Evolutionary conservation across 2,888 invertebrate species (phyloP), one percentile per base, ranked within the genome.

Genomic region (Diadegma fenestrale): DNA sequence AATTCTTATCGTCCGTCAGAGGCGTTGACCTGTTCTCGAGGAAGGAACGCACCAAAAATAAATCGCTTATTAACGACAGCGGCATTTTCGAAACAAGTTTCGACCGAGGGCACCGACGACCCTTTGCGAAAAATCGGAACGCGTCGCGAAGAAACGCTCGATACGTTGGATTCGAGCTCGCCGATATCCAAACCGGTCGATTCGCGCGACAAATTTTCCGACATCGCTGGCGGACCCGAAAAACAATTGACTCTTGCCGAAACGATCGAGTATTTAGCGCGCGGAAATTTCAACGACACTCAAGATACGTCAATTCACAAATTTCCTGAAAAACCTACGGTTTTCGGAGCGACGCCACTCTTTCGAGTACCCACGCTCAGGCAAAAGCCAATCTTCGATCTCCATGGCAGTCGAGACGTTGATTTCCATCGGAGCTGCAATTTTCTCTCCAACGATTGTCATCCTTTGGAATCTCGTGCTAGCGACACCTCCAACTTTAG

Each of bases 401-500:
- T 89, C n/a, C 86, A 89, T 30, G 72, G 77, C 8, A 87, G 75
- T 48, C 80, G 82, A 7, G 86, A 88, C 1, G 64, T 78, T 8
- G 54, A 73, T 73, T 69, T 87, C 7, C 43, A 77, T 63, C 41
- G 63, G 19, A 68, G 86, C 51, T 69, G 78, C 0, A 84, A 83
- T 30, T 85, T 82, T 73, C 76, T 75, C n/a, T 61, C 85, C 12
- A 51, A 22, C 61, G 68, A 87, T 17, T 33, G 64, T 26, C n/a
- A n/a, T n/a, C 30, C 45, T 84, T 33, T 86, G 75, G 51, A 45
- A 12, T 37, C 51, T 0, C 63, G 54, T 7, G 88, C 73, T 19
- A 90, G 90, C 6, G 86, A 87, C 7, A 87, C 86, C 17, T 88
- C 87, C 6, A 72, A 76, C 0, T 86, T 85, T 14, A 89, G 88